Conservation (phyloP, 1,140 invertebrate species). For the Meloidogyne exigua region DNA sequence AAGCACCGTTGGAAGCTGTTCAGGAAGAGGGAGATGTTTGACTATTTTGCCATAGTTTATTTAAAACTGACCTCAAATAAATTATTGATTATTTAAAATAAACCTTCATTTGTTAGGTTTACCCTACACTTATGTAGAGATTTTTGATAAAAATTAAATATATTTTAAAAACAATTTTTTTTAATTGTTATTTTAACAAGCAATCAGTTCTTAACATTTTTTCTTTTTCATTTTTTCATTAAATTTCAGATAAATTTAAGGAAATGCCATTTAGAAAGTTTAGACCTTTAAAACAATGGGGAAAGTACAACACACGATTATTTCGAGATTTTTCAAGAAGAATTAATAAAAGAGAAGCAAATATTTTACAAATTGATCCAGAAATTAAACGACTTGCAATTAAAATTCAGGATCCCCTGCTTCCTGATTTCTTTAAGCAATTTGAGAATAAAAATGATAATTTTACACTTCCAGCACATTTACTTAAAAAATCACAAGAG, state of each 20-base stretch:
- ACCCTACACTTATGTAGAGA: no score
- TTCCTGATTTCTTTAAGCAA: slow-evolving; percentile 41
- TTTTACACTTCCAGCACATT: slow-evolving; percentile 32
- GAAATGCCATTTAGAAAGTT: slow-evolving; percentile 33
- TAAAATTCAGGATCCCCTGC: slow-evolving; percentile 40
- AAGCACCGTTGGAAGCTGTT: no score
- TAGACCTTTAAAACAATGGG: slow-evolving; percentile 25
- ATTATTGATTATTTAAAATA: no score
- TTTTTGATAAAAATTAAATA: no score
- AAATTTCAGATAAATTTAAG: not conserved
- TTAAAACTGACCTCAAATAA: no score
- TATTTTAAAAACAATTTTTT: no score
- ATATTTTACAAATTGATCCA: slow-evolving; percentile 40
- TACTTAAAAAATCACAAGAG: slow-evolving; percentile 22
- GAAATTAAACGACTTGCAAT: slow-evolving; percentile 41
- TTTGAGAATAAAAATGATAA: slow-evolving; percentile 7
- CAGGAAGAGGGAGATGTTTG: no score
- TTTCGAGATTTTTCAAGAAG: slow-evolving; percentile 46
- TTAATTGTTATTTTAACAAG: no score
- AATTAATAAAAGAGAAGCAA: slow-evolving; percentile 35
- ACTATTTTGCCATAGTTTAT: no score
- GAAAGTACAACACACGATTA: slow-evolving; percentile 42
- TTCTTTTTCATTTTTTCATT: not conserved
- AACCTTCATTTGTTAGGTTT: no score
- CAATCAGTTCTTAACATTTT: no score